phyloP scores from a whole-genome alignment of 1,140 invertebrate genomes.

The Zaprionus kolodkinae region DNA sequence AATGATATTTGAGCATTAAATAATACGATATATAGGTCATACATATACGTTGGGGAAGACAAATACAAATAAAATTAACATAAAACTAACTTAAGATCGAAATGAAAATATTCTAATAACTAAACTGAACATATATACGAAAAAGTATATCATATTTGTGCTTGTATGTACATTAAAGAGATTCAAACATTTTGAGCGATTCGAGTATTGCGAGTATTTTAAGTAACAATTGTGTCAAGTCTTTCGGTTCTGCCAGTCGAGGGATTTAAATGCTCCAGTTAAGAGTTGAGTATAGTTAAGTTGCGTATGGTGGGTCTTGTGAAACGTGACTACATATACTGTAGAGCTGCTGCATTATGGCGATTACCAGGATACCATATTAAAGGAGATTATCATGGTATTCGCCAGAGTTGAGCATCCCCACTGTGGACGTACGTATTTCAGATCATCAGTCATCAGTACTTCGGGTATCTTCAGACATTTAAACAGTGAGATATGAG shows the following conservation, averaged over 20 bases:
- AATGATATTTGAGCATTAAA: slow-evolving; percentile 40
- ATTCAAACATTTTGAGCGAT: slow-evolving; percentile 40
- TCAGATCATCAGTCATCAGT: slow-evolving; percentile 28
- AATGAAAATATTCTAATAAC: slow-evolving; percentile 19
- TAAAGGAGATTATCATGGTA: neutral
- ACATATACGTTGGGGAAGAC: slow-evolving; percentile 51
- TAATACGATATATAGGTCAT: slow-evolving; percentile 29
- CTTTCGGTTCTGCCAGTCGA: slow-evolving; percentile 45
- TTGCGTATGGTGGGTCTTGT: slow-evolving; percentile 55
- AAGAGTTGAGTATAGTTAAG: slow-evolving; percentile 29
- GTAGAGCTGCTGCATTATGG: neutral
- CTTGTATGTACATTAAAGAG: slow-evolving; percentile 18
- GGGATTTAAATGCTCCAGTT: slow-evolving; percentile 60
- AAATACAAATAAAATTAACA: slow-evolving; percentile 42
- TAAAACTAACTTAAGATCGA: slow-evolving; percentile 29
- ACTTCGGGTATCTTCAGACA: slow-evolving; percentile 5
- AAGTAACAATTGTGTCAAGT: slow-evolving; percentile 53
- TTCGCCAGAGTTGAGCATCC: neutral
- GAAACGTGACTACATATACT: slow-evolving; percentile 38
- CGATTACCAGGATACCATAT: too few relatives aligned
- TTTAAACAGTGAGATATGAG: slow-evolving; percentile 9
- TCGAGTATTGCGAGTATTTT: slow-evolving; percentile 41
- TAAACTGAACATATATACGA: slow-evolving; percentile 26
- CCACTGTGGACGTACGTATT: slow-evolving; percentile 53
- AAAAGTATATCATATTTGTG: slow-evolving; percentile 35